phyloP scores from a whole-genome alignment of 2,113 vertebrate species.

The Sphaerodactylus townsendi region DNA sequence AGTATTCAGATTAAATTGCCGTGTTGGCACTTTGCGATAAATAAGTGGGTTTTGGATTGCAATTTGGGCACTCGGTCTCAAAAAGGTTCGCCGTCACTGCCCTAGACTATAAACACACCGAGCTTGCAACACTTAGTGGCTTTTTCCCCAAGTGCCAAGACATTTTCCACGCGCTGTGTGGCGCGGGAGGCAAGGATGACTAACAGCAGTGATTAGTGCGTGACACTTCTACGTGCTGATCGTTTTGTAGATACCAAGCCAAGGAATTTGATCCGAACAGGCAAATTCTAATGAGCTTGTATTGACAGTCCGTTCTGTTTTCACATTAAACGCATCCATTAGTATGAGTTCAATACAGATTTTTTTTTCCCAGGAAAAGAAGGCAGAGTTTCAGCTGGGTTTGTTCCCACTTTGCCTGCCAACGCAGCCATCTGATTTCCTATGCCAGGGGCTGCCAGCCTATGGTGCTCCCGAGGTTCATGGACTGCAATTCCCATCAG shows the following conservation, averaged over 20 bases:
- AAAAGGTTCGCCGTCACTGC: too few relatives aligned
- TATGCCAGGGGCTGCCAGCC: too few relatives aligned
- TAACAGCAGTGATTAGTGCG: constrained; percentile 19
- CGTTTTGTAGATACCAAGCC: constrained; percentile 22
- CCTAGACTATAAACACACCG: neutral
- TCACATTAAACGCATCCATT: neutral
- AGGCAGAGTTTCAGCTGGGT: neutral
- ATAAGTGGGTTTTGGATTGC: too few relatives aligned
- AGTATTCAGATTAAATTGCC: too few relatives aligned
- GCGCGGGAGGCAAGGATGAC: constrained; percentile 37
- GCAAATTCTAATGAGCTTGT: constrained; percentile 25
- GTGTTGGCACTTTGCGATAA: too few relatives aligned
- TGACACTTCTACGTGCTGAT: neutral
- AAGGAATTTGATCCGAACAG: constrained; percentile 24
- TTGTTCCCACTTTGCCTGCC: neutral
- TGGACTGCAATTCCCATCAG: too few relatives aligned
- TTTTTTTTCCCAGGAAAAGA: neutral
- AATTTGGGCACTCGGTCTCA: too few relatives aligned
- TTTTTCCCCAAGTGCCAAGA: neutral
- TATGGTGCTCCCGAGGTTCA: too few relatives aligned
- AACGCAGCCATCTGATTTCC: neutral
- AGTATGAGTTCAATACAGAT: constrained; percentile 15
- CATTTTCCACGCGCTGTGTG: constrained; percentile 1
- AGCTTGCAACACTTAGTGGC: constrained; percentile 8
- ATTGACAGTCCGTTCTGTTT: neutral